A percentile compares a stretch with the other conserved stretches of the same genome.
These are phyloP conservation scores for Julus scandinavius DNA, from an alignment of 2,888 invertebrate species.

Conservation along the genomic window DNA sequence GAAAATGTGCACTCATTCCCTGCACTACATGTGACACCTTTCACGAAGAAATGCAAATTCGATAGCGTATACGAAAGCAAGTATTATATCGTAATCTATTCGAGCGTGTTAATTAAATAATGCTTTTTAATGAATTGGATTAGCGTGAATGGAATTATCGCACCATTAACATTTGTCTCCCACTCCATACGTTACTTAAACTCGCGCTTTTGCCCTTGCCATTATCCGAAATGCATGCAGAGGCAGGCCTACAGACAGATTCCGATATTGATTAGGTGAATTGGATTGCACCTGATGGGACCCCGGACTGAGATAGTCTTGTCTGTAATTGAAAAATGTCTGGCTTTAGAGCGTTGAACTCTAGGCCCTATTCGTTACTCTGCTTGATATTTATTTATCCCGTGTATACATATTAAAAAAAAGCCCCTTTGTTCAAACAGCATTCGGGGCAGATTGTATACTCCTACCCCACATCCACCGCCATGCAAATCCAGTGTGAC, in stretches of 20 bases:
- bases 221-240: constrained; percentile 3
- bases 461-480: not conserved
- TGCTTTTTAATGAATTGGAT: not conserved
- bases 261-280: not conserved
- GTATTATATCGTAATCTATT: not conserved
- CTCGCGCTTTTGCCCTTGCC: not conserved
- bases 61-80: no score
- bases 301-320: not conserved
- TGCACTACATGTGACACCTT: no score
- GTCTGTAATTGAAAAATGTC: constrained; percentile 24
- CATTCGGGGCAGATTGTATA: not conserved
- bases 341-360: constrained; percentile 8
- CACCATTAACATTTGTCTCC: not conserved
- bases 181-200: not conserved
- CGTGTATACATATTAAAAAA: no score
- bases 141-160: not conserved
- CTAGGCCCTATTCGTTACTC: not conserved
- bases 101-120: not conserved
- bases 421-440: constrained; percentile 9
- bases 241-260: not conserved
- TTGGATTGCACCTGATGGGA: constrained; percentile 15
- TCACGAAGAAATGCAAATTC: no score
- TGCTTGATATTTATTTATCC: not conserved
- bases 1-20: no score
- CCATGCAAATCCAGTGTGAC: not conserved